These are phyloP conservation scores for Ephydatia muelleri DNA, from an alignment of 37 sponge, comb jelly and placozoan species.

Conservation along the genomic window DNA sequence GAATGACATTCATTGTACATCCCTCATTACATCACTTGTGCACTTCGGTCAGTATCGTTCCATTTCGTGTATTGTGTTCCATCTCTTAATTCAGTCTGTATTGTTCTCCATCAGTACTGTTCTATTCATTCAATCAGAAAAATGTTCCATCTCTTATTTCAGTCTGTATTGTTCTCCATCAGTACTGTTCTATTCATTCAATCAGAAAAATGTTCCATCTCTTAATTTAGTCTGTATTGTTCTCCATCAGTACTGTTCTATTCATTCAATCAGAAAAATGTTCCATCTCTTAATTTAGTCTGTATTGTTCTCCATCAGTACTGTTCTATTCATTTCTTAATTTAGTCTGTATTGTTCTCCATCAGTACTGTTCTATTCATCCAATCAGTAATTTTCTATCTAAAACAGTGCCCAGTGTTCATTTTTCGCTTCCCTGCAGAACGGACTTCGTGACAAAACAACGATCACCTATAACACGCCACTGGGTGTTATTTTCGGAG, in stretches of 20 bases:
- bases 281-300: too few species aligned
- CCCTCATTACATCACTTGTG: too few species aligned
- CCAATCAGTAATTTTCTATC: neutral
- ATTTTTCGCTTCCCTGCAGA: slow-evolving; percentile 36
- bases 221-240: too few species aligned
- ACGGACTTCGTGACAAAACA: slow-evolving; percentile 65
- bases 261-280: neutral
- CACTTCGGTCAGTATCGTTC: too few species aligned
- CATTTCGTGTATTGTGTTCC: too few species aligned
- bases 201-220: too few species aligned
- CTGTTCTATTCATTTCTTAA: neutral
- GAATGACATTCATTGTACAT: too few species aligned
- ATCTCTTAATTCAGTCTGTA: too few species aligned
- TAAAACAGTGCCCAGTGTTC: neutral
- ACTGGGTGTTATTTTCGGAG: slow-evolving; percentile 87
- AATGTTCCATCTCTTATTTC: neutral
- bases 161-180: neutral
- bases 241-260: too few species aligned
- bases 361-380: neutral
- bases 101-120: too few species aligned
- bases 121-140: neutral
- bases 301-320: too few species aligned
- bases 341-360: neutral
- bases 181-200: too few species aligned
- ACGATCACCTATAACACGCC: slow-evolving; percentile 75